These are phyloP conservation scores for Tiaroga cobitis DNA, from an alignment of 2,797 vertebrate species.

Conservation along the genomic window DNA sequence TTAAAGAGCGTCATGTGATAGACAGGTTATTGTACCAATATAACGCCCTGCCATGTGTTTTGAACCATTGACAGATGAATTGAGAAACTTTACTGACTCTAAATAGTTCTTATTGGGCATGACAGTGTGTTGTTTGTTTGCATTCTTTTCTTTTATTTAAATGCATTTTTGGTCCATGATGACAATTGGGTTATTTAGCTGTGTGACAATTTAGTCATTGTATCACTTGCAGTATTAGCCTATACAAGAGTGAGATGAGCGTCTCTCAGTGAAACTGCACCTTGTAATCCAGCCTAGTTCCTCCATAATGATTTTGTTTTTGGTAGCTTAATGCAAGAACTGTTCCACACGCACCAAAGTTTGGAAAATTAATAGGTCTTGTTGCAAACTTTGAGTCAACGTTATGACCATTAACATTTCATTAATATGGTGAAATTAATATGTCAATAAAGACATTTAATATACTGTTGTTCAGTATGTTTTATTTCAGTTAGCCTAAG, in stretches of 20 bases:
- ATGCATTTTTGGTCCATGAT: not conserved
- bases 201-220: not conserved
- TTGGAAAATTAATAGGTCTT: not conserved
- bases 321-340: not conserved
- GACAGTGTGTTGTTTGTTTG: not conserved
- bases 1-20: not conserved
- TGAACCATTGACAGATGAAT: not conserved
- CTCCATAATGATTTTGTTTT: not conserved
- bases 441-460: not conserved
- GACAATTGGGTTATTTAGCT: not conserved
- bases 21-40: not conserved
- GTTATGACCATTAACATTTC: not conserved
- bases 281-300: not conserved
- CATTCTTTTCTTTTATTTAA: not conserved
- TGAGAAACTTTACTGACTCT: not conserved
- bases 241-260: not conserved
- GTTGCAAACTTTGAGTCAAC: not conserved
- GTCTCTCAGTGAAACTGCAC: not conserved
- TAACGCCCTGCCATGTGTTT: not conserved
- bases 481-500: no score
- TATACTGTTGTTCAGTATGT: not conserved
- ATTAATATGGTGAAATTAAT: not conserved
- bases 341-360: not conserved
- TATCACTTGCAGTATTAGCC: not conserved
- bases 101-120: not conserved